Conservation (phyloP, 2,888 invertebrate species). For the Helobdella robusta region DNA sequence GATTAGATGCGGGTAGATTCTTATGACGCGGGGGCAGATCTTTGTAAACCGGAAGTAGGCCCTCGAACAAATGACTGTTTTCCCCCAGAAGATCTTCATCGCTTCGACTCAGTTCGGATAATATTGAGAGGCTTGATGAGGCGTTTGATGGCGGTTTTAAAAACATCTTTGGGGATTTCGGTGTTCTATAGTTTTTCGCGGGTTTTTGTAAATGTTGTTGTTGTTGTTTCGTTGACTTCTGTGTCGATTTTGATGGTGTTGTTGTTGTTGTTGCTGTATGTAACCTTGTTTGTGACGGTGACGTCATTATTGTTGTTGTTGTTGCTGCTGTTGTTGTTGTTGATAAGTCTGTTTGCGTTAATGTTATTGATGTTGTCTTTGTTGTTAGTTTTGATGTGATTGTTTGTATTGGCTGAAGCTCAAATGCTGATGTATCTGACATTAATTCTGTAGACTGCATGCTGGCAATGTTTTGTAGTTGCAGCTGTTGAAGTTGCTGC, state of each 20-base stretch:
- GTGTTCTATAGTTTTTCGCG: too few relatives aligned
- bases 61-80: not conserved
- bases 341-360: not conserved
- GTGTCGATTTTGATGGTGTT: not conserved
- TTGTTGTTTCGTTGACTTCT: too few relatives aligned
- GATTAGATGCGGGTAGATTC: not conserved
- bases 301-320: not conserved
- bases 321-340: not conserved
- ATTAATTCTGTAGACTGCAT: too few relatives aligned
- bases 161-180: too few relatives aligned
- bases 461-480: too few relatives aligned
- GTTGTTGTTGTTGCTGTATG: not conserved
- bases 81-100: slow-evolving; percentile 15
- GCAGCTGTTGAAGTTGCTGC: not conserved
- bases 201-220: too few relatives aligned
- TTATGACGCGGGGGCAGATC: not conserved
- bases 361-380: too few relatives aligned
- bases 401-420: too few relatives aligned
- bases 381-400: too few relatives aligned
- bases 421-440: too few relatives aligned
- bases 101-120: not conserved
- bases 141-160: too few relatives aligned
- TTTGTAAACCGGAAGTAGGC: slow-evolving; percentile 7
- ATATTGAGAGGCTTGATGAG: not conserved
- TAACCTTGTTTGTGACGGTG: not conserved